Evolutionary conservation across 2,113 vertebrate species (phyloP), one percentile per base, ranked within the genome.

Genomic region (Pachyramphus minor): DNA sequence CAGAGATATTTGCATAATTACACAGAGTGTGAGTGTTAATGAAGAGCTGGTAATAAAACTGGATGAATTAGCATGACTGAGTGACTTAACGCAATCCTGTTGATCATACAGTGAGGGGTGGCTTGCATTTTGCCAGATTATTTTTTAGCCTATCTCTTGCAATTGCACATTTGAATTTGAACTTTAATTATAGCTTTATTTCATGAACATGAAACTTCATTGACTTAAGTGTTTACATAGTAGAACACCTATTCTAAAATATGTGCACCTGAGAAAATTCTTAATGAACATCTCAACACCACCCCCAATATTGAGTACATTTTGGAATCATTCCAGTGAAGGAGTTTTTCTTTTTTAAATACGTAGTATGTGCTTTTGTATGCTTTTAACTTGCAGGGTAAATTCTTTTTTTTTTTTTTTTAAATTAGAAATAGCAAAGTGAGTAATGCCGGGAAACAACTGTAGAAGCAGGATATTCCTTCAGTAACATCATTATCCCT

Each of bases 141-240:
- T 73, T 69, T 76, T 81, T 45, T 11, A 35, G 76, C 50, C 77
- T 94, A 91, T 93, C 84, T 96, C 77, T 91, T 89, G 58, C 94
- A 93, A 84, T 84, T 97, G 91, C 95, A 83, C 90, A 91, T 97
- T 97, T 97, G 91, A 96, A 95, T 96, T 96, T 97, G 96, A 97
- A 97, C 96, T 96, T 97, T 97, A 97, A 97, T 97, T 97, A 97
- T 17, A 90, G 88, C 73, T 95, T 95, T 93, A 81, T 96, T 91
- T 97, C 89, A 89, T 56, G 94, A 95, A 80, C 86, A 24, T 42
- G 92, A 96, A 95, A 95, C 93, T 95, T 96, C 95, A 95, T 96
- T 96, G 95, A 95, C 95, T 97, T 30, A 97, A 97, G 97, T 96
- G 97, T 97, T 97, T 97, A 97, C 96, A 96, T 94, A 82, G 90